These are phyloP conservation scores for Isichthys henryi DNA, from an alignment of 2,113 vertebrate species.

Conservation along the genomic window DNA sequence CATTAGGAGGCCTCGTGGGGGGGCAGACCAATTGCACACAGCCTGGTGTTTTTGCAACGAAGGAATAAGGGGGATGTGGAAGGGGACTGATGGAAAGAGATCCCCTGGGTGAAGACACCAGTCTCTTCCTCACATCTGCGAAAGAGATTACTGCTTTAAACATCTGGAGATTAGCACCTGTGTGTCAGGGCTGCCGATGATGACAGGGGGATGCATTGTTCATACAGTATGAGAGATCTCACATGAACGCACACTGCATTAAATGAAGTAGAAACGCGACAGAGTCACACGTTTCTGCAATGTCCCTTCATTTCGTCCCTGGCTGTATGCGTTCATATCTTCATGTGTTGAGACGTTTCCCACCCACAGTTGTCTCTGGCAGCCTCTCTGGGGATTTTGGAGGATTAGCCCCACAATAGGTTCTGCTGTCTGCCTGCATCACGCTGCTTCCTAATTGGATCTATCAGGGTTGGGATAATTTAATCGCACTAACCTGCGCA, in stretches of 20 bases:
- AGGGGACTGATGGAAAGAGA: background rate
- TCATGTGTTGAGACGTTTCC: background rate
- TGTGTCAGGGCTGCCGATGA: background rate
- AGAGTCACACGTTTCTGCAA: background rate
- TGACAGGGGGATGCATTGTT: background rate
- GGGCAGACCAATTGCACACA: background rate
- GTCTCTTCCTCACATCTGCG: background rate
- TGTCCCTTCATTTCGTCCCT: background rate
- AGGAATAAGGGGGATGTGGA: background rate
- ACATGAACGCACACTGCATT: background rate
- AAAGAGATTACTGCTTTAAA: background rate
- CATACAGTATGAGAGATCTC: background rate
- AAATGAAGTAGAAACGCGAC: background rate
- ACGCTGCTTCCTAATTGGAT: background rate
- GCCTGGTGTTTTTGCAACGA: background rate
- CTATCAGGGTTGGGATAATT: background rate
- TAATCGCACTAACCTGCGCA: background rate
- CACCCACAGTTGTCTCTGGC: background rate
- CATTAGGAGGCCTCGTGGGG: background rate
- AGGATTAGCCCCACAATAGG: background rate
- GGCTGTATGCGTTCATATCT: background rate
- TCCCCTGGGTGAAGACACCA: background rate
- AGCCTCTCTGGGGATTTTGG: background rate
- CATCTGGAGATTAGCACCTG: background rate
- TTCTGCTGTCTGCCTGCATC: background rate